These are phyloP conservation scores for Frieseomelitta varia DNA, from an alignment of 1,140 invertebrate genomes.

Conservation along the genomic window DNA sequence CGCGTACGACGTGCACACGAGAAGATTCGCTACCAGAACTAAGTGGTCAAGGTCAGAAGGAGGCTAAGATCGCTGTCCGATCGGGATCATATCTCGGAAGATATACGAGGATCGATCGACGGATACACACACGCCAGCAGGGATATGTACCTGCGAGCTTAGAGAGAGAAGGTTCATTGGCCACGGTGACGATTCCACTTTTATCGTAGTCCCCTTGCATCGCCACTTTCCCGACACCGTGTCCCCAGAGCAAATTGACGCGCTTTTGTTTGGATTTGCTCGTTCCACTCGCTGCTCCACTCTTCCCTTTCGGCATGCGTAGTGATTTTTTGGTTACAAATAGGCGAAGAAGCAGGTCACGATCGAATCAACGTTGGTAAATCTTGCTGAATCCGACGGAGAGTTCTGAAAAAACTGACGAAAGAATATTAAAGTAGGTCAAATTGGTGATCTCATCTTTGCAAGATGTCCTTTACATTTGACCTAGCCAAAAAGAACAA, in stretches of 20 bases:
- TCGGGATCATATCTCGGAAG: constrained; percentile 50
- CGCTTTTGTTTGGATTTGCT: neutral
- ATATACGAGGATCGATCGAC: constrained; percentile 50
- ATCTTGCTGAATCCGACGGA: too few species aligned
- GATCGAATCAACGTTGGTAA: too few species aligned
- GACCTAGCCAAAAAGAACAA: too few species aligned
- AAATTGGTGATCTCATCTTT: too few species aligned
- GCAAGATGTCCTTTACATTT: too few species aligned
- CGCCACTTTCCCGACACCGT: neutral
- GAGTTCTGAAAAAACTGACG: too few species aligned
- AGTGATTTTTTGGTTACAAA: neutral
- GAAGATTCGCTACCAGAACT: constrained; percentile 40
- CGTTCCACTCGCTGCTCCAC: neutral
- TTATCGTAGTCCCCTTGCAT: constrained; percentile 17
- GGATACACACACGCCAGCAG: constrained; percentile 35
- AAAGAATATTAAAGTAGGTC: too few species aligned
- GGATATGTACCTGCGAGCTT: constrained; percentile 37
- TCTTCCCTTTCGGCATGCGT: neutral
- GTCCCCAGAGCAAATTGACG: constrained; percentile 2
- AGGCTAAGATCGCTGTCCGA: constrained; percentile 46
- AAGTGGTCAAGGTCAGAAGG: constrained; percentile 58
- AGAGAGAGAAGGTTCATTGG: constrained; percentile 46
- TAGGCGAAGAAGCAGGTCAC: too few species aligned
- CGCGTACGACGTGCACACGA: neutral
- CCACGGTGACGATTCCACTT: constrained; percentile 36